Evolutionary conservation across 2,113 vertebrate genomes (phyloP).

Genomic region (Chaetops frenatus): DNA sequence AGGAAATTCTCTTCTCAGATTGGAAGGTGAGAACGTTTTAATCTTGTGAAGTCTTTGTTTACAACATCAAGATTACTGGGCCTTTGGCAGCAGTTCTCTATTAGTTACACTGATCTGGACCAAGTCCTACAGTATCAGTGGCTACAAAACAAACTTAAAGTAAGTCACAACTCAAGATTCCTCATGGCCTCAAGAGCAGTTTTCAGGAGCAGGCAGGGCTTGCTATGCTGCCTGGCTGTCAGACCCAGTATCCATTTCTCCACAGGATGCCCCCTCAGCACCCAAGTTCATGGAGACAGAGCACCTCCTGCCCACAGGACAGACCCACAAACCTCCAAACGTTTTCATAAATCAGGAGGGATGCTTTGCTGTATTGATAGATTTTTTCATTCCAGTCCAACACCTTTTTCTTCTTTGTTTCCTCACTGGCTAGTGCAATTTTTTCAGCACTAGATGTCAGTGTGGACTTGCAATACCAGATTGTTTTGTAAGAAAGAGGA

Average conservation of each 20-base stretch:
- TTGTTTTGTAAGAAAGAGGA: not conserved
- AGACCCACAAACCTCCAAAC: fast-evolving
- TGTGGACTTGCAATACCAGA: conserved; percentile 55
- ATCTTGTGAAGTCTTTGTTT: not conserved
- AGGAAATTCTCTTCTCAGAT: not conserved
- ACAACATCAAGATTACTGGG: not conserved
- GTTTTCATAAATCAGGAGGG: not conserved
- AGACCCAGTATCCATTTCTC: not conserved
- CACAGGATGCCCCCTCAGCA: not conserved
- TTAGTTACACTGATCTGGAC: not conserved
- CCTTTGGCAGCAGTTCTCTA: not conserved
- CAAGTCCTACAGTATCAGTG: not conserved
- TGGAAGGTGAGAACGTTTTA: not conserved
- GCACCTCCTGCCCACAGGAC: not conserved
- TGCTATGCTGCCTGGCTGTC: not conserved
- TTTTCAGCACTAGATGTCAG: conserved; percentile 77
- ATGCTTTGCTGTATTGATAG: not conserved
- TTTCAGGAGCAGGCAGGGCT: not conserved
- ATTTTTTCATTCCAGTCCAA: not conserved
- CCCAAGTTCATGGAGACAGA: not conserved
- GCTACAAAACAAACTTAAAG: not conserved
- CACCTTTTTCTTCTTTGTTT: not conserved
- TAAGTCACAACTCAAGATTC: not conserved
- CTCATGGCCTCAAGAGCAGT: not conserved
- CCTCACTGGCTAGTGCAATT: conserved; percentile 20